Evolutionary conservation across 2,888 invertebrate species (phyloP).

Genomic region (Lysandra coridon): DNA sequence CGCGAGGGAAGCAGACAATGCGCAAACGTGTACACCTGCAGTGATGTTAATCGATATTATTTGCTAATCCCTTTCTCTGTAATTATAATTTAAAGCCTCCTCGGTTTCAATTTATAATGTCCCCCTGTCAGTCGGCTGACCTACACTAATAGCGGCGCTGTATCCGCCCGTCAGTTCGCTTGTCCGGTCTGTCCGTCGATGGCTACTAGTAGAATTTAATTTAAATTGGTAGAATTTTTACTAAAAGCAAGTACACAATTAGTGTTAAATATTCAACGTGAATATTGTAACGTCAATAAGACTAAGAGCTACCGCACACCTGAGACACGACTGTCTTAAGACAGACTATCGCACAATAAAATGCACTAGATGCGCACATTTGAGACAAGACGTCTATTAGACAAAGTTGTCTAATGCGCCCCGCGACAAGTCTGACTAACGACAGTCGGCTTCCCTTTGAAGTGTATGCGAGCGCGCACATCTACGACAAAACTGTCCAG

Average conservation of each 20-base stretch:
- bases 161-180: slow-evolving; percentile 1
- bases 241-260: background rate
- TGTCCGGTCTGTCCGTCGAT: background rate
- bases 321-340: no score
- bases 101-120: slow-evolving; percentile 4
- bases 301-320: no score
- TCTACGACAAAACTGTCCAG: no score
- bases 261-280: no score
- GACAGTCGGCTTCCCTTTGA: no score
- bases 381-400: no score
- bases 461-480: no score
- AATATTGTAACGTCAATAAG: no score
- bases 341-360: no score
- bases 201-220: background rate
- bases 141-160: background rate
- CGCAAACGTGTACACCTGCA: slow-evolving; percentile 6
- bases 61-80: slow-evolving; percentile 4
- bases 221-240: background rate
- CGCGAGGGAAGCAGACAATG: background rate
- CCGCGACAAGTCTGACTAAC: no score
- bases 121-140: background rate
- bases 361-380: no score
- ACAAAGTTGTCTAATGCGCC: no score
- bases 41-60: background rate
- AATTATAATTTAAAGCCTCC: slow-evolving; percentile 7